Evolutionary conservation across 1,140 invertebrate species (phyloP), one percentile per base, ranked within the genome.

Genomic region (Drosophila nigromelanica): DNA sequence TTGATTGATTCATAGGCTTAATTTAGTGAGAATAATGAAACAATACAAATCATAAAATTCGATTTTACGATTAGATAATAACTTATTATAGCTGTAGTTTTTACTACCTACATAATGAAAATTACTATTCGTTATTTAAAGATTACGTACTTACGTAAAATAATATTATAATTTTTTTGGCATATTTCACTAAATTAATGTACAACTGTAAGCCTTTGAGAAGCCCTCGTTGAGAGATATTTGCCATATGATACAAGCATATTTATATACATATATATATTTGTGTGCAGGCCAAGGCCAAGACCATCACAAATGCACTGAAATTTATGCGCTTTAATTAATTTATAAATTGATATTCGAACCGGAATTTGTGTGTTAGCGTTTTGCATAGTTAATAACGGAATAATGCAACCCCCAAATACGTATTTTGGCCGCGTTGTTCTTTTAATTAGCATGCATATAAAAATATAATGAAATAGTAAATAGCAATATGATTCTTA

Each of bases 311-410:
- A 35, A 24, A 10, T 73, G 33, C 43, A 42, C 14, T 33, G n/a
- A 47, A 63, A 67, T 58, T 37, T 50, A 50, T 56, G 21, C 60
- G 50, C 1, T 48, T 70, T 63, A 62, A 62, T 77, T 56, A 70
- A 63, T 68, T 63, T 68, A 58, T 52, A 66, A 73, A 81, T 73
- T 63, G 50, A 8, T 21, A 27, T 12, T 30, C 47, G 50, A n/a
- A 33, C 21, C 40, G 40, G 7, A 5, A 43, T 11, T 15, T 45
- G 14, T 12, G 21, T 5, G n/a, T 27, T 33, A 27, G 27, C 10
- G 21, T 27, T 37, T 43, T 68, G 27, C 50, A 61, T 39, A 52
- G 35, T 37, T 27, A 61, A 37, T 51, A 15, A 45, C 48, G 21
- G 1, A 15, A 14, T 5, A 67, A 58, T 43, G 37, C 45, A 51